Evolutionary conservation across 2,113 vertebrate genomes (phyloP).

Genomic region (Paedocypris sp.): DNA sequence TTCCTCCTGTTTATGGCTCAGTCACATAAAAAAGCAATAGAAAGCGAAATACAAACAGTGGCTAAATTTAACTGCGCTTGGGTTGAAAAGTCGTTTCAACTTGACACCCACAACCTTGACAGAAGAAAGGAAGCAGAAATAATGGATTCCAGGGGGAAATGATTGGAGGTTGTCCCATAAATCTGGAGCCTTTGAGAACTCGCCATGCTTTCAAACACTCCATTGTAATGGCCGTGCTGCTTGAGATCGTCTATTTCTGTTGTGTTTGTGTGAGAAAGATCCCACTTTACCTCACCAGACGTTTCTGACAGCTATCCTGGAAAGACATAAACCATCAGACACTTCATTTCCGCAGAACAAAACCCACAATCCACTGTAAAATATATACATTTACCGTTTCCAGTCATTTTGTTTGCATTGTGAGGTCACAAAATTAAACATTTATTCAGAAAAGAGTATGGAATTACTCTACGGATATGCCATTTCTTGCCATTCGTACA

Average conservation of each 20-base stretch:
- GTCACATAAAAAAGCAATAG: constrained; percentile 12
- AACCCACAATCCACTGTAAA: neutral
- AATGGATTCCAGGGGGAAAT: constrained; percentile 50
- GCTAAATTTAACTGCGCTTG: constrained; percentile 34
- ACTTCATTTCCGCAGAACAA: neutral
- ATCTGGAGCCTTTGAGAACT: constrained; percentile 43
- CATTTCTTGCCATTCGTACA: neutral
- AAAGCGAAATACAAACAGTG: constrained; percentile 45
- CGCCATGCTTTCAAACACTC: constrained; percentile 31
- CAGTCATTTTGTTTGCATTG: neutral
- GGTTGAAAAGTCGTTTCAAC: constrained; percentile 33
- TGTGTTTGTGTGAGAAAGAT: neutral
- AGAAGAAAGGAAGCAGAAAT: constrained; percentile 40
- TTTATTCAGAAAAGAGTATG: neutral
- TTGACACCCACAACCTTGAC: constrained; percentile 38
- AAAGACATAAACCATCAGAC: too few species aligned
- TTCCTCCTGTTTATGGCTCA: neutral
- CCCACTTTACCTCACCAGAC: neutral
- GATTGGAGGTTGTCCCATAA: constrained; percentile 41
- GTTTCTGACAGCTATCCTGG: too few species aligned
- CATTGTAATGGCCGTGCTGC: constrained; percentile 27
- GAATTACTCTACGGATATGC: neutral
- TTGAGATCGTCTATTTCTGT: constrained; percentile 25
- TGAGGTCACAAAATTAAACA: neutral
- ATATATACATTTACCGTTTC: too few species aligned